Base-by-base conservation (phyloP, 2,888 invertebrate genomes). In the Acrocyrtus sp. region DNA sequence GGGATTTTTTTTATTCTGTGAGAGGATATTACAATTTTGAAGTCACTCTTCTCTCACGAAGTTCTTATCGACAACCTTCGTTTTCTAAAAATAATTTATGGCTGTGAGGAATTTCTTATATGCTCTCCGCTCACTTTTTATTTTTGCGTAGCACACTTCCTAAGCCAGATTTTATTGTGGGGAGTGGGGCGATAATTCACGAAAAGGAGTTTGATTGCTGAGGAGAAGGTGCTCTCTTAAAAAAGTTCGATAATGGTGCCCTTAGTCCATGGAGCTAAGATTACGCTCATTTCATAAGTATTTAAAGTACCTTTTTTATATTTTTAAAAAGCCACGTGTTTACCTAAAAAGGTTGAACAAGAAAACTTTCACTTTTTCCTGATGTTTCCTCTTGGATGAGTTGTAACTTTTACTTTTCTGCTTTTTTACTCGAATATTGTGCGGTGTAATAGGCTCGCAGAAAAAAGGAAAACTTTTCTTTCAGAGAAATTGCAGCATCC, bases 401-500 rank as follows among this genome's bases (percentile, higher is more conserved):
- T 60, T 60, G 45, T 34, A 43, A 63, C 63, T 53, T 53, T 53
- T 53, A 53, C 53, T 53, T 53, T 53, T 29, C 10, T 26, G 6
- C n/a, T 19, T 19, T 10, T 21, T 10, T 10, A 17, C 41, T 41
- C 41, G 17, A 41, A 8, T n/a, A 41, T 41, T 3, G 15, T 34
- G 34, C 34, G 8, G 34, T n/a, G n/a, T n/a, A n/a, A n/a, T n/a
- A n/a, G n/a, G n/a, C n/a, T n/a, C n/a, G n/a, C 2, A 58, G 19
- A 22, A 39, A 51, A 53, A 65, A 54, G 8, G 39, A 43, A 68
- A 68, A 68, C 68, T 68, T 68, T 68, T 21, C 68, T 68, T 50
- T 68, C 58, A 68, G 45, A 43, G n/a, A 60, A 68, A 68, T 68
- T 60, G 60, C 68, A 68, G 53, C 34, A 21, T 51, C 43, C 60